phyloP scores from a whole-genome alignment of 2,797 vertebrate genomes.

The Pelodytes ibericus region DNA sequence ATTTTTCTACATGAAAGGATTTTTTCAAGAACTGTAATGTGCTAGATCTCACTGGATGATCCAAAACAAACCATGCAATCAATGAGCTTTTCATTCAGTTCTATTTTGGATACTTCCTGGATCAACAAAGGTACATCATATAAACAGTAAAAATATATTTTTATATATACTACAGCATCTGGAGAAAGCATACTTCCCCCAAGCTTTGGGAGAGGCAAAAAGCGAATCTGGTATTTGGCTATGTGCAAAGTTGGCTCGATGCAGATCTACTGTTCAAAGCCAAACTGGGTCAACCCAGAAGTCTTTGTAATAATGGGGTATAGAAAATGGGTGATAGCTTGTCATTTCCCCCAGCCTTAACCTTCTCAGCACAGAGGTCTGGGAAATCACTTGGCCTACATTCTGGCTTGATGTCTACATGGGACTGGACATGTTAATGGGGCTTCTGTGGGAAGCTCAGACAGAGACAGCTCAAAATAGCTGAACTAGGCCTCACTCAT shows the following conservation, averaged over 20 bases:
- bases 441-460: slow-evolving; percentile 12
- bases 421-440: slow-evolving; percentile 17
- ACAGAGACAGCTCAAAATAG: slow-evolving; percentile 23
- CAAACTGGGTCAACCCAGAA: slow-evolving; percentile 19
- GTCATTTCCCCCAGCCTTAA: slow-evolving; percentile 13
- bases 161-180: neutral
- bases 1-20: too few species aligned
- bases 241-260: neutral
- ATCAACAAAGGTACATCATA: too few species aligned
- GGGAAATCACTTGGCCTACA: neutral
- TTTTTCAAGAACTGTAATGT: too few species aligned
- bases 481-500: slow-evolving; percentile 7
- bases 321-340: neutral
- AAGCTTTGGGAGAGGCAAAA: neutral
- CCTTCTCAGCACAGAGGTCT: neutral
- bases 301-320: neutral
- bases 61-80: too few species aligned
- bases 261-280: neutral
- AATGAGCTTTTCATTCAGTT: too few species aligned
- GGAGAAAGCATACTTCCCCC: neutral
- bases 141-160: too few species aligned
- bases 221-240: slow-evolving; percentile 8
- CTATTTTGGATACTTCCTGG: too few species aligned
- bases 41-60: too few species aligned
- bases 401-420: neutral